Percentiles rank a stretch among this genome's conserved stretches.
phyloP scores from a whole-genome alignment of 2,113 vertebrate genomes.

The Cathartes aura region DNA sequence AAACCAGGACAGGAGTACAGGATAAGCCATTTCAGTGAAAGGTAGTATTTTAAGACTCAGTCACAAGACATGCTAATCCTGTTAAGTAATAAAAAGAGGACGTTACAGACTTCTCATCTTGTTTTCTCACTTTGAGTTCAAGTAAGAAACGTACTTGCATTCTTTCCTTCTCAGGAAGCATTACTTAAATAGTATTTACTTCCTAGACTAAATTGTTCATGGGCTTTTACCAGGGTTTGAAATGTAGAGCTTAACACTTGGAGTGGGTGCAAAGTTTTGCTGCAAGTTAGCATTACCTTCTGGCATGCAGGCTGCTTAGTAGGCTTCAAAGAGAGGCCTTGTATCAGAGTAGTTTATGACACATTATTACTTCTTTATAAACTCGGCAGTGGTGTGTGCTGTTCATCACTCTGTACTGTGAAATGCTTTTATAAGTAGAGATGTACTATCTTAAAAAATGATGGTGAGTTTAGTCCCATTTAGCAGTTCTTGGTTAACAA shows the following conservation, averaged over 20 bases:
- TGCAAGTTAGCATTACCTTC: neutral
- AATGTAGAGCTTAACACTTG: neutral
- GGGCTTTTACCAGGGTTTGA: neutral
- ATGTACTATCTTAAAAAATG: neutral
- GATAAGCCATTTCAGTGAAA: neutral
- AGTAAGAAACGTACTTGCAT: neutral
- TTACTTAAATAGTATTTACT: neutral
- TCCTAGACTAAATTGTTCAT: neutral
- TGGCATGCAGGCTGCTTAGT: neutral
- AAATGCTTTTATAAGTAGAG: neutral
- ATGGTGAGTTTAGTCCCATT: neutral
- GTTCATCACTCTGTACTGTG: neutral
- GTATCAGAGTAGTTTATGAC: neutral
- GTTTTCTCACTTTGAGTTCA: neutral
- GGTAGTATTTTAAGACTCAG: neutral
- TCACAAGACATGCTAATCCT: neutral
- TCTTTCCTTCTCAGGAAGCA: neutral
- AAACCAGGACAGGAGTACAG: neutral
- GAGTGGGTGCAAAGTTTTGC: neutral
- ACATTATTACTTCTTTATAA: neutral
- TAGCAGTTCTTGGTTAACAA: neutral
- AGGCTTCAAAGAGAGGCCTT: neutral
- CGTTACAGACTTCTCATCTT: neutral
- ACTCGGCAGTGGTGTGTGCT: neutral
- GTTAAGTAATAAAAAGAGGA: neutral